Conservation (phyloP, 2,888 invertebrate species). For the Eilema caniola region DNA sequence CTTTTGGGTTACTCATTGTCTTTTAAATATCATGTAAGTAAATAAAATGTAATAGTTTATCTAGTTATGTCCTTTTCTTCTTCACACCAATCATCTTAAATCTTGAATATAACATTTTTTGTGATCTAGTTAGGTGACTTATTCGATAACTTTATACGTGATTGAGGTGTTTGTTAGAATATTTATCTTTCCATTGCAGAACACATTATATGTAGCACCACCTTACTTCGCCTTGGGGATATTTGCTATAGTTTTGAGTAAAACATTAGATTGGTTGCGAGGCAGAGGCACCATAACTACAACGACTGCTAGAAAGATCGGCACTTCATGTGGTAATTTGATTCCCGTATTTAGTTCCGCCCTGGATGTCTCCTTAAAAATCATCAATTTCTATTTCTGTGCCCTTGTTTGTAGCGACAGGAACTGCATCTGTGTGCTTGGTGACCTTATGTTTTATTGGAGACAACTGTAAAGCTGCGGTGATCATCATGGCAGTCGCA, state of each 20-base stretch:
- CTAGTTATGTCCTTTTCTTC: no score
- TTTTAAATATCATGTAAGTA: no score
- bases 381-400: no score
- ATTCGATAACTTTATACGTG: no score
- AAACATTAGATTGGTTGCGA: constrained; percentile 89
- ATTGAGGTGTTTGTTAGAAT: no score
- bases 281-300: constrained; percentile 88
- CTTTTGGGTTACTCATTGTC: no score
- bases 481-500: constrained; percentile 88
- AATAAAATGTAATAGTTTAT: no score
- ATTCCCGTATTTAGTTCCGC: no score
- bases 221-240: constrained; percentile 94
- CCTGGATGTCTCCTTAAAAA: no score
- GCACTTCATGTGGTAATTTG: constrained; percentile 89
- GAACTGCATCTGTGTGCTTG: constrained; percentile 90
- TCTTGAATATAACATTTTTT: no score
- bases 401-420: constrained; percentile 79
- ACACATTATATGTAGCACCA: constrained; percentile 91
- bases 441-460: constrained; percentile 90
- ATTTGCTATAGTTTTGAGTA: constrained; percentile 90
- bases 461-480: constrained; percentile 88
- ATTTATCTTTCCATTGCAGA: constrained; percentile 84
- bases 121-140: no score
- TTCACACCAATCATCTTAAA: no score
- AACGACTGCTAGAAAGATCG: constrained; percentile 91